Percentiles rank a stretch among this genome's conserved stretches.
Conservation (phyloP, 2,113 vertebrate species). For the Etia nguti region DNA sequence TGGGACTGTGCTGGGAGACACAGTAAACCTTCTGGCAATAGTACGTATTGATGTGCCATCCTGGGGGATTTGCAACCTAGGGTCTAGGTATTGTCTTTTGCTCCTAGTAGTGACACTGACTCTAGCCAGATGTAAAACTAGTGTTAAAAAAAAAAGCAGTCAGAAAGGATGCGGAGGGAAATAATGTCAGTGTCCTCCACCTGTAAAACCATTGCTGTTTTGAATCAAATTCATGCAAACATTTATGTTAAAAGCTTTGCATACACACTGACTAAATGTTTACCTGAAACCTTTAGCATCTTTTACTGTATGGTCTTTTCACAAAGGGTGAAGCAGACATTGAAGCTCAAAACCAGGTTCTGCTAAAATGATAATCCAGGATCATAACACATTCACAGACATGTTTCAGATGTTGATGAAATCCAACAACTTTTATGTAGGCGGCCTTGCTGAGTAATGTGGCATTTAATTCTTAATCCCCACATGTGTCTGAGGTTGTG, state of each 20-base stretch:
- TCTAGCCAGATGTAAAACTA: no score
- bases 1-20: no score
- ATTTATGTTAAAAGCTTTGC: not conserved
- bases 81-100: no score
- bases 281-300: not conserved
- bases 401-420: conserved; percentile 21
- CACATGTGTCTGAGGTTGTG: not conserved
- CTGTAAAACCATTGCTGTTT: no score
- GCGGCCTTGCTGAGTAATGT: conserved; percentile 37
- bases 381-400: not conserved
- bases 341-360: not conserved
- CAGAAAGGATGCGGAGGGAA: no score
- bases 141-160: no score
- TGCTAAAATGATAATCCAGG: not conserved
- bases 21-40: no score
- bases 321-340: not conserved
- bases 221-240: not conserved
- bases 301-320: not conserved
- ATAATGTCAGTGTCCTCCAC: no score
- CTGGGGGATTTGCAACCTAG: no score
- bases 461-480: conserved; percentile 45
- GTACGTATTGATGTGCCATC: no score
- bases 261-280: not conserved
- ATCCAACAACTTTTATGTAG: conserved; percentile 22
- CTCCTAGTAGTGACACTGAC: no score